Percentiles rank a stretch among this genome's conserved stretches.
phyloP scores from a whole-genome alignment of 2,113 vertebrate genomes.

The Siphamia tubifer region DNA sequence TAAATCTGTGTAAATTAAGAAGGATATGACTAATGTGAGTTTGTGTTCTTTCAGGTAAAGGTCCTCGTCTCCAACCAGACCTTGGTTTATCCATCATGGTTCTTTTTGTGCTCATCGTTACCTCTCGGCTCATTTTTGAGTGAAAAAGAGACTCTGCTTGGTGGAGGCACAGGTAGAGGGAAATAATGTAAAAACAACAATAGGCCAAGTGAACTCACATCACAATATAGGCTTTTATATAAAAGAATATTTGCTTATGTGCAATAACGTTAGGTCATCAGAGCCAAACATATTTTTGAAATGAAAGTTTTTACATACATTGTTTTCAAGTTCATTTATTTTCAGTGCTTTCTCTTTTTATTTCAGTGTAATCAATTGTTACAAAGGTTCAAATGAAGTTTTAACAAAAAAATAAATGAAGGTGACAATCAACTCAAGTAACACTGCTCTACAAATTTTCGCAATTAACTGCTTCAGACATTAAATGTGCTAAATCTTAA shows the following conservation, averaged over 20 bases:
- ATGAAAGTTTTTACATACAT: background rate
- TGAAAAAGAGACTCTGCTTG: conserved; percentile 25
- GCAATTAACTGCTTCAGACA: no score
- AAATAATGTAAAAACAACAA: background rate
- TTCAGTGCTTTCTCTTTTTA: background rate
- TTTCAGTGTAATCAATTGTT: background rate
- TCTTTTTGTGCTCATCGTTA: conserved; percentile 32
- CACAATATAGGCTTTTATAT: no score
- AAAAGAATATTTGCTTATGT: background rate
- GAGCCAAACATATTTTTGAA: background rate
- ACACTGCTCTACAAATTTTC: no score
- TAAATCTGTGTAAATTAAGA: no score
- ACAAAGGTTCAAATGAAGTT: background rate
- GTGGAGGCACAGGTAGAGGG: background rate
- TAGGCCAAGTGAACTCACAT: background rate
- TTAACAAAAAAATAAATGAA: background rate
- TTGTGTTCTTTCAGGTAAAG: conserved; percentile 26
- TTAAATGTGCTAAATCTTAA: no score
- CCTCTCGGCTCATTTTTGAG: conserved; percentile 6
- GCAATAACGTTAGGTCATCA: background rate
- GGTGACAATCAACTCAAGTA: background rate
- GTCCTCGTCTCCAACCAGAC: conserved; percentile 8
- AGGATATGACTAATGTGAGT: background rate
- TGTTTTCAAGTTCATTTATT: background rate
- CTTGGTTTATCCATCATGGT: conserved; percentile 21